Evolutionary conservation across 2,797 vertebrate genomes (phyloP), one percentile per base, ranked within the genome.

Genomic region (Xenops minutus): DNA sequence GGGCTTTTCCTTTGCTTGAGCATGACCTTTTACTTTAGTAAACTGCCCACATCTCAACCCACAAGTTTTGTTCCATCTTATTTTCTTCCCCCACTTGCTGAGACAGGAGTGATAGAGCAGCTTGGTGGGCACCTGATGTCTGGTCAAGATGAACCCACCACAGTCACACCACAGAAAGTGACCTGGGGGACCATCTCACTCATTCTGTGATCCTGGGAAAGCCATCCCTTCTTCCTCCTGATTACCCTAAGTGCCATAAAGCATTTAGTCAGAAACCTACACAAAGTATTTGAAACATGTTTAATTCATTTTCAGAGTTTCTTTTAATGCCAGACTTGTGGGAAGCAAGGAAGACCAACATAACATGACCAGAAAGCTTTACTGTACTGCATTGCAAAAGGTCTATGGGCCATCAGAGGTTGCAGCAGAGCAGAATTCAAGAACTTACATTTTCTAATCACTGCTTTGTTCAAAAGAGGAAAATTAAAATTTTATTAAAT

Each of bases 301-400:
- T 92, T 84, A 66, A 81, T 86, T 92, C 5, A 94, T 92, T 84
- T 86, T 54, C n/a, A 69, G 54, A 59, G 55, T 11, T 71, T 90
- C 16, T 92, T 92, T 91, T 80, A 58, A 64, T 16, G 32, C 20
- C 49, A 72, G 71, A 79, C 36, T 48, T 74, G 41, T 32, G 27
- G 61, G 49, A 94, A 83, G 75, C 26, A 74, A 85, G 62, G 17
- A 92, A 44, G 27, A 58, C 61, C 7, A 5, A 83, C 30, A 48
- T 56, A 87, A 94, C 30, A 36, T 64, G 46, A 91, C 24, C 43
- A 94, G 84, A 89, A 61, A 95, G 68, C 64, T 80, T 80, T 64
- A 74, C 52, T 64, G 44, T 46, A 61, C 63, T 56, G 34, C 84
- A 77, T 32, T 90, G 82, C 12, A 0, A 80, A 87, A 77, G 52